Percentiles rank a stretch among this genome's conserved stretches.
These are phyloP conservation scores for Matsumyia berberina DNA, from an alignment of 2,888 invertebrate genomes.

Conservation along the genomic window DNA sequence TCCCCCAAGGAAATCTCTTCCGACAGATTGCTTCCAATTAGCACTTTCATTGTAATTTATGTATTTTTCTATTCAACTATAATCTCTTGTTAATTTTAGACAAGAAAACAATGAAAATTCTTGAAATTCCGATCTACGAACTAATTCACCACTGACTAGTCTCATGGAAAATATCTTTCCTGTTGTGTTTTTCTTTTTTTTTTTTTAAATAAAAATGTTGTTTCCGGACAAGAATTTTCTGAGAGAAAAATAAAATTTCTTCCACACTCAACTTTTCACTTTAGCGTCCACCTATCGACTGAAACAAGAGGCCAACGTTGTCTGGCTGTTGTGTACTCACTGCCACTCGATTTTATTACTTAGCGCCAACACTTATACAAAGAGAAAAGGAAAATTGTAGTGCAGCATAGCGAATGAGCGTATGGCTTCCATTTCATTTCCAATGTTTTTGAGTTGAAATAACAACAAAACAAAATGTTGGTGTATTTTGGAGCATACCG, in stretches of 20 bases:
- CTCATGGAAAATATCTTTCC: constrained; percentile 22
- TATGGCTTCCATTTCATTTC: not conserved
- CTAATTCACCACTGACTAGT: constrained; percentile 30
- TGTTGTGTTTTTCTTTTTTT: constrained; percentile 22
- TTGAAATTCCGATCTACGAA: constrained; percentile 56
- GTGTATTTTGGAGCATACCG: constrained; percentile 45
- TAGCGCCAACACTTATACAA: constrained; percentile 62
- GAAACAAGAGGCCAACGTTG: constrained; percentile 63
- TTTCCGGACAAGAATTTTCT: constrained; percentile 21
- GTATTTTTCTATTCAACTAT: constrained; percentile 5
- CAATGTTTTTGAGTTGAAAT: constrained; percentile 9
- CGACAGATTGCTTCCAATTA: constrained; percentile 58
- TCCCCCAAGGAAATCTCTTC: constrained; percentile 65
- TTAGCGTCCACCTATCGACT: constrained; percentile 71
- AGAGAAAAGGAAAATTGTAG: constrained; percentile 18
- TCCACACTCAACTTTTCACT: constrained; percentile 62
- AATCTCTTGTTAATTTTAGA: constrained; percentile 37
- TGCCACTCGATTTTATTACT: constrained; percentile 66
- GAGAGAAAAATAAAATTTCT: constrained; percentile 1
- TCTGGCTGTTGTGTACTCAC: constrained; percentile 51
- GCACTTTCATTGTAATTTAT: constrained; percentile 55
- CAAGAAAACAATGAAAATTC: constrained; percentile 33
- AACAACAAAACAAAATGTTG: constrained; percentile 19
- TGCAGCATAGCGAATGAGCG: constrained; percentile 34
- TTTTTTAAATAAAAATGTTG: constrained; percentile 6